These are phyloP conservation scores for Oceanites oceanicus DNA, from an alignment of 2,113 vertebrate genomes.

Conservation along the genomic window DNA sequence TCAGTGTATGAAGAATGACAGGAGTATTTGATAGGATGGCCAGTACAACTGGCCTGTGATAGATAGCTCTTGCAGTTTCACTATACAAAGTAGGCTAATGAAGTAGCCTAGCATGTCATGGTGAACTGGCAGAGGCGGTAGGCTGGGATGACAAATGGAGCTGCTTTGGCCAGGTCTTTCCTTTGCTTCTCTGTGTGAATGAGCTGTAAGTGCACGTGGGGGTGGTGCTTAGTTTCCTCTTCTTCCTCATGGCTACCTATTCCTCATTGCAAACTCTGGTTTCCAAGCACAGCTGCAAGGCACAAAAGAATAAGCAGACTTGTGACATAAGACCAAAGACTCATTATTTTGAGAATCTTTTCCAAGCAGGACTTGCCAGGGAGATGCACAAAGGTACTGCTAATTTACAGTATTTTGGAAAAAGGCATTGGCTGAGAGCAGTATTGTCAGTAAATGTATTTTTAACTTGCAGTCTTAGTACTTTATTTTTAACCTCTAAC, in stretches of 20 bases:
- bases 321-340: background rate
- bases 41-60: background rate
- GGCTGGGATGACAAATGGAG: background rate
- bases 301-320: background rate
- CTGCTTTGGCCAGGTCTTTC: background rate
- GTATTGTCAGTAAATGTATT: background rate
- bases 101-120: rapidly evolving
- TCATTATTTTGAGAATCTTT: background rate
- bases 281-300: background rate
- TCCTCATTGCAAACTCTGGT: background rate
- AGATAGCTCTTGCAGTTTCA: background rate
- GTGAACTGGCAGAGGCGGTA: background rate
- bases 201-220: rapidly evolving
- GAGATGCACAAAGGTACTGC: background rate
- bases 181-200: background rate
- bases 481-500: background rate
- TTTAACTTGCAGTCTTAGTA: background rate
- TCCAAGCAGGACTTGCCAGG: background rate
- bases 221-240: background rate
- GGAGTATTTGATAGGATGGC: background rate
- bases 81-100: background rate
- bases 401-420: background rate
- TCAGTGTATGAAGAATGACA: rapidly evolving
- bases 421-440: background rate
- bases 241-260: background rate